Percentiles rank a stretch among this genome's conserved stretches.
phyloP scores from a whole-genome alignment of 1,140 invertebrate genomes.

The Aphis craccivora region DNA sequence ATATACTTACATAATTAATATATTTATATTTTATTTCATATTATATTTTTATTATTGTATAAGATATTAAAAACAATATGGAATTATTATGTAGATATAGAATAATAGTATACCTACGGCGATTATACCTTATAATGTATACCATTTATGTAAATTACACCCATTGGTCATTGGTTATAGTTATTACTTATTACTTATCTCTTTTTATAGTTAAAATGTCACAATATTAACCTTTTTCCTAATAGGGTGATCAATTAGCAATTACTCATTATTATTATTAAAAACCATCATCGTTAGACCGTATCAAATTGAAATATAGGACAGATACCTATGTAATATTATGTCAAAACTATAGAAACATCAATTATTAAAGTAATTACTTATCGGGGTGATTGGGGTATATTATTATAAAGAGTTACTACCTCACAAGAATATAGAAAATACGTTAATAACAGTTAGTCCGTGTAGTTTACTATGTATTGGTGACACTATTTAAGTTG shows the following conservation, averaged over 20 bases:
- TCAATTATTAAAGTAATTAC: slow-evolving; percentile 19
- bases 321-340: not conserved
- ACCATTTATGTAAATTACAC: not conserved
- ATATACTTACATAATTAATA: not conserved
- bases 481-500: not conserved
- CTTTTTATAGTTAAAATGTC: too few species aligned
- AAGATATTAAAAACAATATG: not conserved
- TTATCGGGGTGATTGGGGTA: not conserved
- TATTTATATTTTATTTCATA: not conserved
- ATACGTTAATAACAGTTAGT: slow-evolving; percentile 2
- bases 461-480: not conserved
- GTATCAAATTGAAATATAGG: not conserved
- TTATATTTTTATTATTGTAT: not conserved
- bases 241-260: not conserved
- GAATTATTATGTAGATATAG: not conserved
- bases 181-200: too few species aligned
- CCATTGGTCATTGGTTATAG: too few species aligned
- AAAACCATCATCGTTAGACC: not conserved
- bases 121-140: not conserved
- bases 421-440: not conserved
- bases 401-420: not conserved
- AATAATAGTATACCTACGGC: too few species aligned
- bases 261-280: not conserved
- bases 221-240: not conserved
- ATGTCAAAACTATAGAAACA: not conserved